phyloP scores from a whole-genome alignment of 1,140 invertebrate species.

The Aleiodes sp. region DNA sequence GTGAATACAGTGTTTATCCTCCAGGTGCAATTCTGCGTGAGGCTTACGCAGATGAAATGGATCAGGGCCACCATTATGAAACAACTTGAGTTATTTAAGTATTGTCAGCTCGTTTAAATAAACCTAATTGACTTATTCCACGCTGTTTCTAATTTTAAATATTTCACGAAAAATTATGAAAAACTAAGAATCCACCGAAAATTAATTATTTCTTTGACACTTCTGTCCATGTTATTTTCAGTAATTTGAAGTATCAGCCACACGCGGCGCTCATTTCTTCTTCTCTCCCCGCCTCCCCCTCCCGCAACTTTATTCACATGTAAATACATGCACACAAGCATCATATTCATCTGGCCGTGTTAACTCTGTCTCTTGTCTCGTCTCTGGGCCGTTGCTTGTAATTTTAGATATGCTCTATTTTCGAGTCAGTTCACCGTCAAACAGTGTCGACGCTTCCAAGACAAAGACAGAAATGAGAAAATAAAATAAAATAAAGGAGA shows the following conservation, averaged over 20 bases:
- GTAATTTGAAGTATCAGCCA: no score
- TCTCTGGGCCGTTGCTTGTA: conserved; percentile 24
- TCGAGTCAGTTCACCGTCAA: conserved; percentile 27
- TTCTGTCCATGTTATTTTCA: no score
- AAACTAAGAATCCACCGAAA: no score
- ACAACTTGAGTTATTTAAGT: neutral
- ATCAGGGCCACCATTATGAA: neutral
- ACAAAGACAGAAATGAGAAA: conserved; percentile 4
- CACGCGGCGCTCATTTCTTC: neutral
- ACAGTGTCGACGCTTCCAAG: conserved; percentile 20
- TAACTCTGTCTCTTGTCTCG: conserved; percentile 22
- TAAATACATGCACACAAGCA: neutral
- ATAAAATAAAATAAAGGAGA: no score
- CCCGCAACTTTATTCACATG: neutral
- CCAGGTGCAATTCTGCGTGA: neutral
- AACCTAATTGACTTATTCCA: no score
- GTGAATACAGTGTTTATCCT: conserved; percentile 24
- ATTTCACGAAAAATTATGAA: no score
- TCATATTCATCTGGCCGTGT: neutral
- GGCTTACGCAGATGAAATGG: neutral
- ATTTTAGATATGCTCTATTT: conserved; percentile 35
- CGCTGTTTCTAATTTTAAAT: no score
- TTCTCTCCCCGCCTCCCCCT: neutral
- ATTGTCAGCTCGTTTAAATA: neutral
- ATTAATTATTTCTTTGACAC: no score